phyloP scores from a whole-genome alignment of 2,888 invertebrate genomes.

The Agonopterix heracliana region DNA sequence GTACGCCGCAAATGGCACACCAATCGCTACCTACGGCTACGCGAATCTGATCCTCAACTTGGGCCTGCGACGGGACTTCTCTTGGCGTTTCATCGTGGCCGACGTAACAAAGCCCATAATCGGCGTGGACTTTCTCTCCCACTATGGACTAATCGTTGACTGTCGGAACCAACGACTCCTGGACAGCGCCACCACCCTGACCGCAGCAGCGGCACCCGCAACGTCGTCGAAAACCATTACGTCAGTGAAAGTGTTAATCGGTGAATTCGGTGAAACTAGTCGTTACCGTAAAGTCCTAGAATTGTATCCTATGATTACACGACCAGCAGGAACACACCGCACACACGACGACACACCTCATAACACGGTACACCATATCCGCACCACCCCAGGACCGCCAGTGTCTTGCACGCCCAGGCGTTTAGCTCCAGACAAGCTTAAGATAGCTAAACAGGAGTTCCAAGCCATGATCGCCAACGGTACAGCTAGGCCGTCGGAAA shows the following conservation, averaged over 20 bases:
- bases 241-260: no score
- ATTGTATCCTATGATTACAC: not conserved
- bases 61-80: conserved; percentile 9
- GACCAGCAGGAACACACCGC: not conserved
- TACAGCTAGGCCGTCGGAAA: conserved; percentile 18
- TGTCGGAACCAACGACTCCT: not conserved
- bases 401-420: conserved; percentile 14
- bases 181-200: no score
- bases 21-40: conserved; percentile 4
- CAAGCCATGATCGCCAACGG: conserved; percentile 16
- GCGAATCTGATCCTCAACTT: not conserved
- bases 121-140: no score
- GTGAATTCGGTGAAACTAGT: conserved; percentile 1
- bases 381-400: conserved; percentile 11
- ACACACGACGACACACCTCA: no score
- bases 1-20: conserved; percentile 6
- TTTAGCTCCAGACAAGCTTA: conserved; percentile 17
- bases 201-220: not conserved
- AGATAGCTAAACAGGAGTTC: no score
- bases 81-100: conserved; percentile 11
- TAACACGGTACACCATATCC: conserved; percentile 18
- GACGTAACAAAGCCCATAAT: conserved; percentile 6
- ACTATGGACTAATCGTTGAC: conserved; percentile 3
- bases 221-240: not conserved
- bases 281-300: not conserved